Base-by-base conservation (phyloP, 2,113 vertebrate species). In the Cyprinodon variegatus region DNA sequence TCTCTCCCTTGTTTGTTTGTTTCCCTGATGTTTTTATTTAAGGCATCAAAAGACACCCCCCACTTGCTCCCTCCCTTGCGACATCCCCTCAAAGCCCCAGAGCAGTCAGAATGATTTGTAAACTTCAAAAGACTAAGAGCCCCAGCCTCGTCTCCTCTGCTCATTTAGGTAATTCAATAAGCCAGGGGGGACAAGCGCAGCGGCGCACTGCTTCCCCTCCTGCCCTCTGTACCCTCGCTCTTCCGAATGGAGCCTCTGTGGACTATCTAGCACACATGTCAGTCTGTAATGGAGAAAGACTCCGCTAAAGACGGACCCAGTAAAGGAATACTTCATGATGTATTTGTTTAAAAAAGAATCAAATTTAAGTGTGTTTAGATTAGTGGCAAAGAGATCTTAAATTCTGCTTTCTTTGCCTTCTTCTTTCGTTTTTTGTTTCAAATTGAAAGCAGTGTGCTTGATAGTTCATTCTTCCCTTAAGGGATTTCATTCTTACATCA, bases 111-210 rank as follows among this genome's bases (percentile, higher is more conserved):
- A 92, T 92, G 91, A 94, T 94, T 94, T 93, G 91, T 93, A 91
- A 93, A 94, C 91, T 93, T 93, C 92, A 93, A 94, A 94, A 82
- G 73, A 70, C 86, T 87, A 43, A 92, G 90, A 91, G 92, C 86
- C 90, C 86, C 74, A 78, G 92, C 84, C 86, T 83, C 89, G 87
- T 89, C 88, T 91, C 88, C 90, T 86, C 83, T 91, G 92, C 90
- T 94, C 93, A 93, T 94, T 93, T 91, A 91, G 91, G 92, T 94
- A 93, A 94, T 94, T 93, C 91, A 94, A 93, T 94, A 93, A 94
- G 90, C 90, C 84, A 76, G 78, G 84, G 89, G 88, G 90, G 87
- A 89, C 86, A 76, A 85, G 90, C 84, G 43, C 88, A 86, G 83
- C 88, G 68, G 83, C 72, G 11, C 83, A 79, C 86, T 70, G 74